Percentiles rank a stretch among this genome's conserved stretches.
Conservation (phyloP, 92 coral and sea anemone species). For the Siderastrea siderea region DNA sequence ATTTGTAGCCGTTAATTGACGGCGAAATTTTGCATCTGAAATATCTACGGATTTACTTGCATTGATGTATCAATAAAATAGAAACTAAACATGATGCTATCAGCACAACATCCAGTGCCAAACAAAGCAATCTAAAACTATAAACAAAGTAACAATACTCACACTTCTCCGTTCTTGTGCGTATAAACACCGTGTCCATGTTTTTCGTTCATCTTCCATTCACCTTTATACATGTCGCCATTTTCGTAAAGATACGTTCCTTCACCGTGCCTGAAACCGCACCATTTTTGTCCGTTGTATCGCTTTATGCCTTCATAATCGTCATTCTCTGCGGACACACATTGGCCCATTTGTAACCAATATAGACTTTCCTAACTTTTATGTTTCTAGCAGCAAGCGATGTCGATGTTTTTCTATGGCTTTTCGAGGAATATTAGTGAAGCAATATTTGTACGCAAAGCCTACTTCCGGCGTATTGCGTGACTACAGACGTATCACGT, state of each 20-base stretch:
- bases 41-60: too few relatives aligned
- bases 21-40: too few relatives aligned
- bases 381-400: background rate
- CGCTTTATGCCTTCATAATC: conserved; percentile 57
- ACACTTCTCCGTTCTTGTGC: conserved; percentile 54
- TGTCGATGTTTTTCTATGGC: background rate
- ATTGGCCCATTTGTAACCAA: conserved; percentile 68
- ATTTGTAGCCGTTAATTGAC: too few relatives aligned
- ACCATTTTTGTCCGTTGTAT: conserved; percentile 63
- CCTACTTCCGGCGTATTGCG: background rate
- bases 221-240: conserved; percentile 86
- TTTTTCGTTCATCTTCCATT: conserved; percentile 85
- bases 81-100: background rate
- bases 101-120: background rate
- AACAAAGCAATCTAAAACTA: background rate
- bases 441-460: background rate
- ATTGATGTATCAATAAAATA: too few relatives aligned
- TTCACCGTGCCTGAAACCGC: conserved; percentile 82
- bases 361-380: background rate
- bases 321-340: conserved; percentile 38
- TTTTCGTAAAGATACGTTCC: conserved; percentile 77
- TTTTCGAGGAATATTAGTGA: background rate
- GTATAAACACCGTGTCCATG: conserved; percentile 87
- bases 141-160: conserved; percentile 1
- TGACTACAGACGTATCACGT: background rate